Evolutionary conservation across 2,888 invertebrate genomes (phyloP), one percentile per base, ranked within the genome.

Genomic region (Sarcophaga variegata): DNA sequence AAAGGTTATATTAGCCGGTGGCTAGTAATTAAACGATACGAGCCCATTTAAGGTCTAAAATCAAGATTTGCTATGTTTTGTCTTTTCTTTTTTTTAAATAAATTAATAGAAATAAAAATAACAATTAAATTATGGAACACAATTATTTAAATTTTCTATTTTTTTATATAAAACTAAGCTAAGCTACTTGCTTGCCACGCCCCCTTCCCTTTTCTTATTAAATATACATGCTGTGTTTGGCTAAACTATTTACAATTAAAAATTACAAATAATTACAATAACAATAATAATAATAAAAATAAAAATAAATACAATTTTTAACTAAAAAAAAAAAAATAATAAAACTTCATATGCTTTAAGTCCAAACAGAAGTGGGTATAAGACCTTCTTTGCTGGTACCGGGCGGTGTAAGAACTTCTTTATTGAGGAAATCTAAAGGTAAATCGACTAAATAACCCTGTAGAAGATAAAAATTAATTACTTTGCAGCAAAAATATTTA

Each of bases 351-450:
- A 37, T 37, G 37, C 37, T 37, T 37, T 37, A 37, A 37, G 98
- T 98, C 98, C 99, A 99, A 25, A 99, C 94, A 2, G 97, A 95
- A 49, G 97, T 97, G 4, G 99, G 99, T 95, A 99, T 96, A 91
- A 99, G 96, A 71, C 97, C 97, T 93, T 99, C 99, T 93, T 97
- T 97, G 25, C 97, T 96, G 20, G 96, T 95, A 63, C 96, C 95
- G 77, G 96, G 95, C 10, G 99, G 99, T 22, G 97, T 97, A 66
- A 99, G 94, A 66, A 95, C 95, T 94, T 99, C 98, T 89, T 97
- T 95, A 90, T 95, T 95, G n/a, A 99, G 95, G 94, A 99, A 99
- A 85, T 97, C 95, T 76, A 98, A 93, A 0, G 99, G 99, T 92
- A 99, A 94, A 89, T 97, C 95, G 0, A 99, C 99, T 82, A 99